Evolutionary conservation across 2,113 vertebrate species (phyloP).

Genomic region (Balaenoptera acutorostrata): DNA sequence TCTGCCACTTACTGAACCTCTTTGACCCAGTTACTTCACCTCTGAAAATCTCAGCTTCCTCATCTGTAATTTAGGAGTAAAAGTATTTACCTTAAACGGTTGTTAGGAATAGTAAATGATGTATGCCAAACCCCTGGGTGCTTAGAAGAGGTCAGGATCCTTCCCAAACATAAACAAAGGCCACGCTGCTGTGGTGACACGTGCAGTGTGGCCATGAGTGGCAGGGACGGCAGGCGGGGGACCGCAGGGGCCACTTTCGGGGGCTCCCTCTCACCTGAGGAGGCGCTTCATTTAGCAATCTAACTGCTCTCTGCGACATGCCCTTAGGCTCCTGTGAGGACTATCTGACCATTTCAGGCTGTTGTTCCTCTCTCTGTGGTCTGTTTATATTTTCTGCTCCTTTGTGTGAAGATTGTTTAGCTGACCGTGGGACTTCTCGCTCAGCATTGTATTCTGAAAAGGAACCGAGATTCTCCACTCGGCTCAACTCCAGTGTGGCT

Average conservation of each 20-base stretch:
- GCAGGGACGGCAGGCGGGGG: neutral
- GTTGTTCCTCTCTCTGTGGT: neutral
- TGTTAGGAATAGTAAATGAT: neutral
- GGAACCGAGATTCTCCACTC: conserved; percentile 49
- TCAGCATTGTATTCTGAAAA: conserved; percentile 70
- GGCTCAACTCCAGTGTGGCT: conserved; percentile 53
- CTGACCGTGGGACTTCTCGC: conserved; percentile 53
- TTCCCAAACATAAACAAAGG: neutral
- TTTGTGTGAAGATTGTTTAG: conserved; percentile 56
- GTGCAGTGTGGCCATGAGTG: rapidly evolving
- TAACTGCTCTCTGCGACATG: neutral
- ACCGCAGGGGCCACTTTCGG: rapidly evolving
- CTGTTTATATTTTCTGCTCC: conserved; percentile 61
- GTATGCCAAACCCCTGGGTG: neutral
- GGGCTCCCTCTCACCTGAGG: neutral
- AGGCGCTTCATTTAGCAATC: neutral
- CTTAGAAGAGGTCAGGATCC: neutral
- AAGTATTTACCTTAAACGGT: neutral
- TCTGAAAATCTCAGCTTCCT: neutral
- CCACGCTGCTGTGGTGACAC: neutral
- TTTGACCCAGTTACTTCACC: neutral
- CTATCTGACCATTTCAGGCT: neutral
- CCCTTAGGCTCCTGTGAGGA: neutral
- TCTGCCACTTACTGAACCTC: neutral
- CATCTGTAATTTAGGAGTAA: neutral